A percentile compares a stretch with the other conserved stretches of the same genome.
phyloP scores from a whole-genome alignment of 2,797 vertebrate genomes.

The Scomberomorus guttatus region DNA sequence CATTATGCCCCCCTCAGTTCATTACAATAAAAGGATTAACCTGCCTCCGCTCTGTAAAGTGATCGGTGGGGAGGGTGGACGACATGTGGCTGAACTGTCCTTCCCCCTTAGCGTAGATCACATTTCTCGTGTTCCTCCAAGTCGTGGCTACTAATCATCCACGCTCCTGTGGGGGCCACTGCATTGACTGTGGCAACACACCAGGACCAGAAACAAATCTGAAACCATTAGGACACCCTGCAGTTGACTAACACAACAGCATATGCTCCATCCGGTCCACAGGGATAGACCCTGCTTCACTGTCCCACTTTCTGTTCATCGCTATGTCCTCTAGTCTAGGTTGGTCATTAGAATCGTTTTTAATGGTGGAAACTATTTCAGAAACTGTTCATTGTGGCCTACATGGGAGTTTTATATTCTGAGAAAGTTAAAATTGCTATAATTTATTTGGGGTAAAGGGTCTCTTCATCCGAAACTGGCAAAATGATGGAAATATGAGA shows the following conservation, averaged over 20 bases:
- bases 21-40: conserved; percentile 90
- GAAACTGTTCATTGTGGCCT: conserved; percentile 2
- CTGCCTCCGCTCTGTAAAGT: conserved; percentile 66
- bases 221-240: conserved; percentile 64
- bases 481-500: conserved; percentile 45
- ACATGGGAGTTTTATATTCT: conserved; percentile 16
- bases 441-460: conserved; percentile 38
- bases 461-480: conserved; percentile 36
- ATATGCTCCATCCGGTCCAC: conserved; percentile 49
- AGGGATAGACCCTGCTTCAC: conserved; percentile 28
- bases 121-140: conserved; percentile 55
- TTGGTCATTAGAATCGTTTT: conserved; percentile 17
- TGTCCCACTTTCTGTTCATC: conserved; percentile 49
- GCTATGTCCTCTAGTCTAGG: not conserved
- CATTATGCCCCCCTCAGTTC: conserved; percentile 81
- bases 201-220: conserved; percentile 61
- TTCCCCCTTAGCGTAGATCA: conserved; percentile 69
- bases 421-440: conserved; percentile 19
- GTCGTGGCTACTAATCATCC: conserved; percentile 68
- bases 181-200: conserved; percentile 28
- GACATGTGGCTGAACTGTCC: conserved; percentile 71
- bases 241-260: conserved; percentile 70
- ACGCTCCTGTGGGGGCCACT: conserved; percentile 25
- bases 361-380: conserved; percentile 17
- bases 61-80: conserved; percentile 62